A percentile compares a stretch with the other conserved stretches of the same genome.
Conservation (phyloP, 2,888 invertebrate genomes). For the Gortyna flavago region DNA sequence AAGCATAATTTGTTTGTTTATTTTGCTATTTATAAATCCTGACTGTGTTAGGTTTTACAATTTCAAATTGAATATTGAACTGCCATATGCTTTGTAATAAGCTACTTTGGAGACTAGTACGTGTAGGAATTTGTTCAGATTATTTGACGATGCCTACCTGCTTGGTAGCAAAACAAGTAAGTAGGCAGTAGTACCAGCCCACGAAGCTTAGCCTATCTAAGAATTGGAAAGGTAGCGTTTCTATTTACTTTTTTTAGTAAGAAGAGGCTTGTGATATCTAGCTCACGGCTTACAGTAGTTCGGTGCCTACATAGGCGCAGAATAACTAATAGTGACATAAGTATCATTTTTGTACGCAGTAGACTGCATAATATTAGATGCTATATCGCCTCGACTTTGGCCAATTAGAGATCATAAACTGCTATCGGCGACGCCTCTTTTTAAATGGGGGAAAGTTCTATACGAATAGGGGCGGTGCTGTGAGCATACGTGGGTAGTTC, state of each 20-base stretch:
- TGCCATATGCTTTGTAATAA: neutral
- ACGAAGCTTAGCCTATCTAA: neutral
- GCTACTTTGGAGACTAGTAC: neutral
- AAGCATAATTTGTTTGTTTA: neutral
- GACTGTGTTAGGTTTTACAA: neutral
- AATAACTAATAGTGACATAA: too few relatives aligned
- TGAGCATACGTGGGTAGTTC: conserved; percentile 23
- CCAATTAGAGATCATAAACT: conserved; percentile 58
- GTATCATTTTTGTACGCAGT: conserved; percentile 27
- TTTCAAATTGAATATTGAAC: neutral
- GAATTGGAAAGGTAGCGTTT: neutral
- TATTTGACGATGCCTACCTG: neutral
- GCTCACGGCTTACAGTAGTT: conserved; percentile 20
- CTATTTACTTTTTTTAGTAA: conserved; percentile 1
- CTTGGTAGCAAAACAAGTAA: neutral
- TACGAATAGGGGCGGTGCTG: conserved; percentile 24
- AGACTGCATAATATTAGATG: conserved; percentile 32
- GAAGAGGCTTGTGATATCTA: conserved; percentile 16
- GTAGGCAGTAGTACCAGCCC: neutral
- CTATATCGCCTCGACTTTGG: conserved; percentile 24
- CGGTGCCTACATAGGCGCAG: conserved; percentile 2
- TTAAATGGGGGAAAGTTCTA: conserved; percentile 51
- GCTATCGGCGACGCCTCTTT: conserved; percentile 72
- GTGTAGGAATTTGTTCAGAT: neutral
- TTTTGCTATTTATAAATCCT: neutral